Evolutionary conservation across 2,797 vertebrate species (phyloP), one percentile per base, ranked within the genome.

Genomic region (Sebastes trivittatus): DNA sequence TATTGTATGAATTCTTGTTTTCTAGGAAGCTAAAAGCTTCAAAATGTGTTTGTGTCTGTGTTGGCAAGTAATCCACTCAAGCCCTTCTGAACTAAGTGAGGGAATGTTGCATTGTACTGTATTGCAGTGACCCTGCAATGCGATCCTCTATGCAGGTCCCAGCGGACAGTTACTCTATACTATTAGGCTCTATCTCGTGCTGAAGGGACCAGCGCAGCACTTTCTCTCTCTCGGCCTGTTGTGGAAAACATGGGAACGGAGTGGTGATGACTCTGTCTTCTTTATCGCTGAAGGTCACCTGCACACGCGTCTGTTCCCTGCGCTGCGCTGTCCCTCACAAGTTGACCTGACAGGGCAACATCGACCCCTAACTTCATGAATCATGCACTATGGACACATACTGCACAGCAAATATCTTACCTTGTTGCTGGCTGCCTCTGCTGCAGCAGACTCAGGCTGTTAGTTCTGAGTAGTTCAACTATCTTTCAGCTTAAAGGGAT

Each of bases 121-220:
- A 77, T 89, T 91, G 93, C 94, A 93, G 90, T 90, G 92, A 93
- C 84, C 86, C 91, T 94, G 94, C 93, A 94, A 95, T 93, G 88
- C 83, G 93, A 93, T 93, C 92, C 86, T 85, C 81, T 72, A 38
- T 84, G 85, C 72, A 72, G 86, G 77, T 94, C 93, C 89, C 93
- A 64, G 88, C 86, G 88, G 93, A 83, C 88, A 78, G 92, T 76
- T 86, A 90, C 87, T 87, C 78, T 92, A 92, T 89, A 88, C 85
- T 90, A 84, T 85, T 77, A 72, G 89, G 81, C 77, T 80, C 82
- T 89, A 52, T 90, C 82, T 88, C 3, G 38, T 75, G 88, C 90
- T 81, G 89, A 89, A 91, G 86, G 78, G 74, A 83, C 91, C 72
- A 93, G 84, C 82, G 10, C 94, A 95, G 93, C 92, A 89, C 72